Base-by-base conservation (phyloP, 2,113 vertebrate species). In the Syngnathus typhle region DNA sequence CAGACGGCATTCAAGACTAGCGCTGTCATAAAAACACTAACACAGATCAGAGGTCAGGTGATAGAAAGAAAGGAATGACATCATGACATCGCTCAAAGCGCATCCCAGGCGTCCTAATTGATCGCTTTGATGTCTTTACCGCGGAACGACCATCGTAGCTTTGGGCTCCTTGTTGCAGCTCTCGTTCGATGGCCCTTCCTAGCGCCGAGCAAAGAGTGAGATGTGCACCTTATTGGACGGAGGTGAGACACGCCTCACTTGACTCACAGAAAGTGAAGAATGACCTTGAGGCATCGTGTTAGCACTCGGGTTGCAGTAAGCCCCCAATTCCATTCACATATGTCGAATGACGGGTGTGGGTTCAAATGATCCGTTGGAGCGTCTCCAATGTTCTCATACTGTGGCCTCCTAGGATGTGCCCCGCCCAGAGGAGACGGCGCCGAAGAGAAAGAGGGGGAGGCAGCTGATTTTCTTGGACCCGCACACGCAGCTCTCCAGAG, bases 401-500 rank as follows among this genome's bases (percentile, higher is more conserved):
- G 41, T 47, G 11, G 4, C 44, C 16, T n/a, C 7, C 37, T 69
- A 78, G 78, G 65, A 51, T 7, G 41, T 36, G 13, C 60, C 77
- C 64, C 6, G n/a, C 23, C 64, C 69, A 13, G 67, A 67, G 73
- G 51, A 58, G 73, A 71, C 1, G 47, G 13, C 4, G 12, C 43
- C 2, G 37, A 70, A 41, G 73, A 62, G 3, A 39, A 66, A 15
- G 69, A 71, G 19, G 60, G 65, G 21, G 69, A 85, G 88, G 71
- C 89, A 90, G 82, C 84, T 91, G 64, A 38, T 84, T 62, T 91
- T 91, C 75, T 77, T 88, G 0, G 90, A 91, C 70, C 56, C 78
- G 0, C 70, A 84, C 23, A 90, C 85, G 0, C 90, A 92, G 84
- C 58, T 92, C 51, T 18, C 83, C 0, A 19, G 79, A 54, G 78